phyloP scores from a whole-genome alignment of 2,888 invertebrate genomes.

The Papilio gigon region DNA sequence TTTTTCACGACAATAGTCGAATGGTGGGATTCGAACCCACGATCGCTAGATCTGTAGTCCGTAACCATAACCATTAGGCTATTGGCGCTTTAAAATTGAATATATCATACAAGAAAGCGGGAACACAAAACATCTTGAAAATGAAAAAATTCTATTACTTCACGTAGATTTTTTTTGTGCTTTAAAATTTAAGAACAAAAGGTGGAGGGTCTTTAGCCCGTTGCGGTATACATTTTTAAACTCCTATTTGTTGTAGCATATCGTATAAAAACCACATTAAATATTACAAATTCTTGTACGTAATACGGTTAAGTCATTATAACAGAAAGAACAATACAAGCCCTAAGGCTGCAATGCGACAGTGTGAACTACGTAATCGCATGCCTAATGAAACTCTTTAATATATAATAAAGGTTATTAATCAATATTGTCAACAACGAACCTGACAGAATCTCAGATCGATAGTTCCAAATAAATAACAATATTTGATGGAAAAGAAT shows the following conservation, averaged over 20 bases:
- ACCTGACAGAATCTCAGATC: neutral
- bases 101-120: neutral
- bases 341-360: conserved; percentile 8
- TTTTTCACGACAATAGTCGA: no score
- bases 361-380: conserved; percentile 8
- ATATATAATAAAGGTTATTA: conserved; percentile 5
- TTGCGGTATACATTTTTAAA: neutral
- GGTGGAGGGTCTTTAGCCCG: neutral
- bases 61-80: no score
- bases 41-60: no score
- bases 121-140: no score
- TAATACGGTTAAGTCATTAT: conserved; percentile 6
- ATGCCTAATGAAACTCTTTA: conserved; percentile 8
- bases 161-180: neutral
- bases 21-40: no score
- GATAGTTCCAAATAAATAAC: neutral
- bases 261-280: neutral
- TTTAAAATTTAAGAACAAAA: no score
- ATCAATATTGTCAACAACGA: conserved; percentile 6
- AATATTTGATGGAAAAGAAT: neutral
- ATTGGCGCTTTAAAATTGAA: no score
- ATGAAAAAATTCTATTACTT: no score
- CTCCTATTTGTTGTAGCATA: neutral
- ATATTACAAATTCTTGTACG: neutral
- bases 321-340: conserved; percentile 11